Evolutionary conservation across 2,888 invertebrate species (phyloP).

Genomic region (Anarsia innoxiella): DNA sequence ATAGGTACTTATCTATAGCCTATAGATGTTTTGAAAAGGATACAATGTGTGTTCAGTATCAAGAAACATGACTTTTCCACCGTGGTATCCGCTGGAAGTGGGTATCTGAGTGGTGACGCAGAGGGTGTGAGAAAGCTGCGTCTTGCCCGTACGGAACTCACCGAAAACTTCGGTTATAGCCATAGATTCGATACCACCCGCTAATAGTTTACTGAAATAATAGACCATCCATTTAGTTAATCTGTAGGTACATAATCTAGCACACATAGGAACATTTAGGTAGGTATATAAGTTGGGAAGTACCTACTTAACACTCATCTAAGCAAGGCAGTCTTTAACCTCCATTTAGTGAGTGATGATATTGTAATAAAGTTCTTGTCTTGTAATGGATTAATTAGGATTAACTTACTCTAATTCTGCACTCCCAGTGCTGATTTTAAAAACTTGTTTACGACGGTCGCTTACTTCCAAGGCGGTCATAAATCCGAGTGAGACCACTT

Average conservation of each 20-base stretch:
- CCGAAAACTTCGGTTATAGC: slow-evolving; percentile 89
- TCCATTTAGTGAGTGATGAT: too few relatives aligned
- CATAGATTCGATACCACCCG: slow-evolving; percentile 89
- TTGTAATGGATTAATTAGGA: too few relatives aligned
- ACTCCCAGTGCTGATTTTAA: slow-evolving; percentile 81
- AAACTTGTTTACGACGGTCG: slow-evolving; percentile 81
- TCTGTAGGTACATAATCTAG: too few relatives aligned
- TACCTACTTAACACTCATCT: too few relatives aligned
- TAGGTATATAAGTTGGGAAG: too few relatives aligned
- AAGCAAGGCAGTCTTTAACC: slow-evolving; percentile 9
- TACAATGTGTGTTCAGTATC: slow-evolving; percentile 92
- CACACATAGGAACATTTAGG: too few relatives aligned
- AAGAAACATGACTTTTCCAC: slow-evolving; percentile 88
- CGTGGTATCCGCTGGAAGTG: slow-evolving; percentile 78
- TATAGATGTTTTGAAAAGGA: too few relatives aligned
- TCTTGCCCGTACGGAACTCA: slow-evolving; percentile 88
- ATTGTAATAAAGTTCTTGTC: too few relatives aligned
- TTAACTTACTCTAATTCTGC: slow-evolving; percentile 82
- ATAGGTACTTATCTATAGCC: too few relatives aligned
- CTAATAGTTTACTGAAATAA: slow-evolving; percentile 79
- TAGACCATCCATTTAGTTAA: too few relatives aligned
- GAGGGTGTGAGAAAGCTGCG: slow-evolving; percentile 86
- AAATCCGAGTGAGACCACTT: slow-evolving; percentile 79
- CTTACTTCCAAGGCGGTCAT: slow-evolving; percentile 84
- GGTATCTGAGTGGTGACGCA: slow-evolving; percentile 88